Base-by-base conservation (phyloP, 2,113 vertebrate genomes). In the Danio rerio region DNA sequence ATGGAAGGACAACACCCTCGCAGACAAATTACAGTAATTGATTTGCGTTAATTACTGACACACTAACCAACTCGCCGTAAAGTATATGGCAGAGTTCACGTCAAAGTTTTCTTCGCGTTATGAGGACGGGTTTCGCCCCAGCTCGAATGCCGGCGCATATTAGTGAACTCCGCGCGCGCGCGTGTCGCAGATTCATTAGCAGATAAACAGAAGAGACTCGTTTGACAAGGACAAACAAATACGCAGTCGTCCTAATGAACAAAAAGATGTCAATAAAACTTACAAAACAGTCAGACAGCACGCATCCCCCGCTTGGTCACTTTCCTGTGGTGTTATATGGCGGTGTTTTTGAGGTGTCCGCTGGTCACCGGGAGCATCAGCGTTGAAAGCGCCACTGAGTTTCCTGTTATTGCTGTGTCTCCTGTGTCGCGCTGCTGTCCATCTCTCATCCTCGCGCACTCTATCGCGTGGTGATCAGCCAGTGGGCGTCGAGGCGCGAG, bases 341-440 rank as follows among this genome's bases (percentile, higher is more conserved):
- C 47, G 74, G 21, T 80, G 43, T 76, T 55, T 61, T 84, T 56
- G 31, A 75, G 70, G 81, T 80, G 75, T 82, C 80, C 84, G 82
- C 87, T 87, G 81, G 80, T 66, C 78, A 83, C 81, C 82, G 84
- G 80, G 84, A 86, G 84, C 87, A 88, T 89, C 85, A 62, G 86
- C 82, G 81, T 83, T 43, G 62, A 66, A 83, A 81, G 79, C 81
- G 83, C 76, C 83, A 66, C 74, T 82, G 82, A 84, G 88, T 89
- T 86, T 90, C 90, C 88, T 86, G 86, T 83, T 91, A 79, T 89
- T 87, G 79, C 81, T 86, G 73, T 83, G n/a, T 47, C 69, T 66
- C 50, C 55, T 53, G 13, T 84, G 83, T 87, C 86, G 69, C 82
- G 31, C 73, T 31, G 31, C 31, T 81, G 55, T 81, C 72, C 81